Base-by-base conservation (phyloP, 2,888 invertebrate species). In the Drosophila meridiana region DNA sequence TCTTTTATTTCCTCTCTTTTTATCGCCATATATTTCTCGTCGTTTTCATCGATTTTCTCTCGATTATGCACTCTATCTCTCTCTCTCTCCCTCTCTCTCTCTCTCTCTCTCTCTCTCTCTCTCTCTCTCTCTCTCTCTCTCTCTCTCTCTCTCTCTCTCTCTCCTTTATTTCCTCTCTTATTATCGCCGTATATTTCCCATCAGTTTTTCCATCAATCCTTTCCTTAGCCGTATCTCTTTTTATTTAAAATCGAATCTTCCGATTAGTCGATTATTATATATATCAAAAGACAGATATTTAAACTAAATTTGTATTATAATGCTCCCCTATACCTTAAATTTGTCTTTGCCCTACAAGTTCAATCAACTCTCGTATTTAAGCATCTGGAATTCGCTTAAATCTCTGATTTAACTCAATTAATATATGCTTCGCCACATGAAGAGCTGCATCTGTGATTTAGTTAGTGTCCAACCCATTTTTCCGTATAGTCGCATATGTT, bases 401-500 rank as follows among this genome's bases (percentile, higher is more conserved):
- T 2, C 5, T 1, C 2, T 1, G 26, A 26, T 30, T 48, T 47
- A 40, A 55, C n/a, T 66, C 7, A 63, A 53, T 66, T 63, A 48
- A 61, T 34, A 53, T 30, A 57, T 45, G 32, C 28, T 11, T 57
- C 34, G 26, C 5, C 28, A 45, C 13, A n/a, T 53, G 36, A 43
- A 42, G 55, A 34, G 48, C 42, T n/a, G 2, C 20, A 6, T 28
- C 3, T 14, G 9, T 57, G 30, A 58, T 70, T 61, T 48, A 52
- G 57, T 53, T 42, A 32, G 38, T 32, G 20, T 3, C 40, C 66
- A 74, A 52, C 70, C 65, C 65, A 78, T 78, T 43, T 30, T n/a
- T 3, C 30, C 26, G 57, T 13, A 47, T 14, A 42, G 57, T 34
- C 64, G 57, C 78, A 74, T 67, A 67, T 79, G 78, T 34, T 62